These are phyloP conservation scores for Lateolabrax maculatus DNA, from an alignment of 2,797 vertebrate genomes.

Conservation along the genomic window DNA sequence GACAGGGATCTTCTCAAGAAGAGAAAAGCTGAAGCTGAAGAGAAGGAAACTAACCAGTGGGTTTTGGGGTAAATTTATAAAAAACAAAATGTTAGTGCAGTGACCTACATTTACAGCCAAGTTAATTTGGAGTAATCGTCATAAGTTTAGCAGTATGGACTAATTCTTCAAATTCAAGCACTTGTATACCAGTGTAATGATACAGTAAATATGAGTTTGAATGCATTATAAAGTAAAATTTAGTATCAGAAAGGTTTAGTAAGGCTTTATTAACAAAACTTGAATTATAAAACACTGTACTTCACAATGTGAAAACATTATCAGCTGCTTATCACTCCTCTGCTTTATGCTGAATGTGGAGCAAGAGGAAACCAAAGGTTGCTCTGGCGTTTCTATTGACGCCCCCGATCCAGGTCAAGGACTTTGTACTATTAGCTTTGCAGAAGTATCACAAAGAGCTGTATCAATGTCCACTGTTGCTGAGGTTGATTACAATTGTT, in stretches of 20 bases:
- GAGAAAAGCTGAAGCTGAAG: conserved; percentile 90
- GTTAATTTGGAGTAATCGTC: conserved; percentile 3
- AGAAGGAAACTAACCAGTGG: conserved; percentile 90
- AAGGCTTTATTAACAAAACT: not conserved
- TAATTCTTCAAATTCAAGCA: not conserved
- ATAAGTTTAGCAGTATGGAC: not conserved
- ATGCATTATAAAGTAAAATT: not conserved
- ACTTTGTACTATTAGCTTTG: conserved; percentile 82
- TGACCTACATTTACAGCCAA: conserved; percentile 23
- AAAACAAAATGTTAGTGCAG: conserved; percentile 28
- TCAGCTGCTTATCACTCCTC: conserved; percentile 73
- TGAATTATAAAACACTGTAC: conserved; percentile 3
- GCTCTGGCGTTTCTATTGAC: conserved; percentile 68
- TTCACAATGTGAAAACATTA: conserved; percentile 52
- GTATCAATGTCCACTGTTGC: conserved; percentile 50
- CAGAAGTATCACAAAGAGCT: conserved; percentile 54
- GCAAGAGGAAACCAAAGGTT: conserved; percentile 81
- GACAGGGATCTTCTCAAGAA: conserved; percentile 93
- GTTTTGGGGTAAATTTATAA: conserved; percentile 89
- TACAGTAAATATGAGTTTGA: not conserved
- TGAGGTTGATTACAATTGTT: conserved; percentile 40
- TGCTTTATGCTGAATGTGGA: conserved; percentile 75
- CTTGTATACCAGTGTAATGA: not conserved
- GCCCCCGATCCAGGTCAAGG: conserved; percentile 72
- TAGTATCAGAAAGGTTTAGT: not conserved